Evolutionary conservation across 2,113 vertebrate genomes (phyloP).

Genomic region (Albula goreensis): DNA sequence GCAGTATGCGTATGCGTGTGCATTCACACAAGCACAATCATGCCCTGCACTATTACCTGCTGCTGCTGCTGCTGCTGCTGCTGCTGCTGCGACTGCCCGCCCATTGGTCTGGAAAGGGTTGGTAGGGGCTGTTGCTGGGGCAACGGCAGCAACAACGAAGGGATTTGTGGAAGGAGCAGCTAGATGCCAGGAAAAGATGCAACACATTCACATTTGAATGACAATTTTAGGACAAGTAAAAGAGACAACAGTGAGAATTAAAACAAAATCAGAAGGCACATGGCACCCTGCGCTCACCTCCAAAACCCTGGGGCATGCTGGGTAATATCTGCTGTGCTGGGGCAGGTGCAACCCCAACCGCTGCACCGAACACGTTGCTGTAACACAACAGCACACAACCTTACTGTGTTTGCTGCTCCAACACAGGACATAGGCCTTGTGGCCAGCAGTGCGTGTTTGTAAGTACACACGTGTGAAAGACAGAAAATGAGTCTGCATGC

Average conservation of each 20-base stretch:
- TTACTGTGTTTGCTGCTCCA: neutral
- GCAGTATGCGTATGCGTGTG: too few relatives aligned
- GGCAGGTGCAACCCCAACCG: conserved; percentile 79
- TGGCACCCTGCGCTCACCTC: conserved; percentile 69
- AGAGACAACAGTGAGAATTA: neutral
- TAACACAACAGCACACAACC: conserved; percentile 44
- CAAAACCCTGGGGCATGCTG: conserved; percentile 84
- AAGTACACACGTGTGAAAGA: neutral
- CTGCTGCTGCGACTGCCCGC: conserved; percentile 71
- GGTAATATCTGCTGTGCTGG: conserved; percentile 81
- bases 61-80: conserved; percentile 61
- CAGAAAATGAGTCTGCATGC: neutral
- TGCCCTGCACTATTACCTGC: conserved; percentile 65
- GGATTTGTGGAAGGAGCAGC: conserved; percentile 90
- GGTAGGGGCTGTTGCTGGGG: conserved; percentile 84
- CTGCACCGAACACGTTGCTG: conserved; percentile 87
- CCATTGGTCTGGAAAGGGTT: conserved; percentile 95
- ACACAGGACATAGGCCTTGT: neutral
- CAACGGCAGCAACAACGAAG: conserved; percentile 84
- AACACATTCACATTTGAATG: neutral
- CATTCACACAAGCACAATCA: conserved; percentile 18
- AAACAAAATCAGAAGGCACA: too few relatives aligned
- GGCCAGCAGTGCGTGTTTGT: neutral
- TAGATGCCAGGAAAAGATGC: conserved; percentile 54
- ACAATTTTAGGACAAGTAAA: too few relatives aligned